These are phyloP conservation scores for Otolemur crassicaudatus DNA, from an alignment of 2,797 vertebrate genomes.

Conservation along the genomic window DNA sequence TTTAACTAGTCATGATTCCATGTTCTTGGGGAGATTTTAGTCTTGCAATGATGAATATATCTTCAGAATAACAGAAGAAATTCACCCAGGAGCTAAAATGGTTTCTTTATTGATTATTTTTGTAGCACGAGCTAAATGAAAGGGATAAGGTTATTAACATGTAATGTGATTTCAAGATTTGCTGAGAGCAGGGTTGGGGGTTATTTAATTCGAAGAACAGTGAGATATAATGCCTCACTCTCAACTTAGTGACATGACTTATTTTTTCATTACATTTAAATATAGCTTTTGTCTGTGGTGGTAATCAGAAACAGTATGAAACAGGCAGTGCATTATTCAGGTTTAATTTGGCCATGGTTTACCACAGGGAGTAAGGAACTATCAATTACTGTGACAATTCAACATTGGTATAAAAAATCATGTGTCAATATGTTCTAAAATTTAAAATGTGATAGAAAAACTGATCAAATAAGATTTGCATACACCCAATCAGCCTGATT, in stretches of 20 bases:
- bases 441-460: slow-evolving; percentile 19
- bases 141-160: neutral
- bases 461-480: neutral
- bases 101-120: slow-evolving; percentile 2
- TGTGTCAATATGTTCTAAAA: neutral
- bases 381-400: slow-evolving; percentile 8
- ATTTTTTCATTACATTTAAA: slow-evolving; percentile 49
- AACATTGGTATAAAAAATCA: neutral
- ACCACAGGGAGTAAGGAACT: neutral
- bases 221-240: slow-evolving; percentile 4
- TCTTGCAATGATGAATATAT: neutral
- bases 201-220: slow-evolving; percentile 10
- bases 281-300: neutral
- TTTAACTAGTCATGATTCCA: neutral
- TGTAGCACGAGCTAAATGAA: neutral
- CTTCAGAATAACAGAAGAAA: slow-evolving; percentile 11
- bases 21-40: neutral
- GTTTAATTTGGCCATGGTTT: slow-evolving; percentile 16
- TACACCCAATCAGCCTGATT: neutral
- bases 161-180: slow-evolving; percentile 46
- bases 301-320: neutral
- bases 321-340: neutral
- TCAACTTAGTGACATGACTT: neutral
- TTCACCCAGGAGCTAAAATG: neutral
- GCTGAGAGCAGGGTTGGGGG: neutral